phyloP scores from a whole-genome alignment of 2,113 vertebrate species.

The Toxotes chatareus region DNA sequence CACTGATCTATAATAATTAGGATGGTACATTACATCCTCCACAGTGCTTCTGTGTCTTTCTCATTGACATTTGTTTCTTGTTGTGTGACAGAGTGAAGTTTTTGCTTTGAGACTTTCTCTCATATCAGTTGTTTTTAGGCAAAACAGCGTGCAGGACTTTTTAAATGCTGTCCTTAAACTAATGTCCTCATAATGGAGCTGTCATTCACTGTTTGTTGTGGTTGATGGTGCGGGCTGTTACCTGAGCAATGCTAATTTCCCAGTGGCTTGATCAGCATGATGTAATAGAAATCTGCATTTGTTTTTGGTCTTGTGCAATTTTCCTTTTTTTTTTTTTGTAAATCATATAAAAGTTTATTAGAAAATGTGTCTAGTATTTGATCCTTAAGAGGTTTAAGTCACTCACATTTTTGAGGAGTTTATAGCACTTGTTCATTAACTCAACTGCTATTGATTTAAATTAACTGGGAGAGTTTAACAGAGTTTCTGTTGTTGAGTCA shows the following conservation, averaged over 20 bases:
- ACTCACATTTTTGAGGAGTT: conserved; percentile 5
- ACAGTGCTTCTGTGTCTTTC: not conserved
- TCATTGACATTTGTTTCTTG: not conserved
- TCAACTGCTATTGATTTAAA: conserved; percentile 19
- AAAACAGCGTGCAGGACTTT: not conserved
- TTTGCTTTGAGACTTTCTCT: not conserved
- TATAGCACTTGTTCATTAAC: conserved; percentile 7
- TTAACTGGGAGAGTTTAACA: not conserved
- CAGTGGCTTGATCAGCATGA: not conserved
- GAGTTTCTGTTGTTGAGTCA: not conserved
- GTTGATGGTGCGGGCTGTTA: not conserved
- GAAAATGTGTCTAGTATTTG: conserved; percentile 4
- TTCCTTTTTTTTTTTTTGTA: not conserved
- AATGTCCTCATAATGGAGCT: not conserved
- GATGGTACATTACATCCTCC: not conserved
- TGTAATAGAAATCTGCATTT: not conserved
- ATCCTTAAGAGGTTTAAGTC: not conserved
- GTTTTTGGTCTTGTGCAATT: too few relatives aligned
- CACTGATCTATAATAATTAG: not conserved
- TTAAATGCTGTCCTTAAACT: not conserved
- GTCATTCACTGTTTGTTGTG: conserved; percentile 20
- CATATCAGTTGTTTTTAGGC: not conserved
- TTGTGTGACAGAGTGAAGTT: not conserved
- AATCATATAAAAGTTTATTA: not conserved
- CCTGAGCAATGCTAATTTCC: conserved; percentile 16